Base-by-base conservation (phyloP, 2,113 vertebrate species). In the Hyaena hyaena region DNA sequence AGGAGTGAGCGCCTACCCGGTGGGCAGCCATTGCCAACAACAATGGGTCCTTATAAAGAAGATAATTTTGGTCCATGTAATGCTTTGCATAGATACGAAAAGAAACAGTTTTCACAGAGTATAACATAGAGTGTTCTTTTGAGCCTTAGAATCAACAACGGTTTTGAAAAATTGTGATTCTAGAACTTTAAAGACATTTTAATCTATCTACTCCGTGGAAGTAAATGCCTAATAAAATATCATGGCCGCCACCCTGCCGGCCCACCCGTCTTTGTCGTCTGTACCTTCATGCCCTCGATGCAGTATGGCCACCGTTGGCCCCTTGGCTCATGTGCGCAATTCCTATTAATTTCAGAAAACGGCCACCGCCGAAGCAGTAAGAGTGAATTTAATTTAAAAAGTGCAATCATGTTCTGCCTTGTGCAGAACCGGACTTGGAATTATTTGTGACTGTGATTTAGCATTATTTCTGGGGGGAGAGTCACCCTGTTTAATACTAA, bases 401-500 rank as follows among this genome's bases (percentile, higher is more conserved):
- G 93, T 69, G 93, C 94, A 95, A 97, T 97, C 97, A 95, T 88
- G 96, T 97, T 97, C 97, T 97, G 66, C 92, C 95, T 96, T 92
- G 95, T 97, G 85, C 92, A 87, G 95, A 97, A 82, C 96, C 91
- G 83, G 23, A 66, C 96, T 97, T 58, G 73, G 26, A 58, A 97
- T 73, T 98, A 85, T 97, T 97, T 98, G 85, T 98, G 88, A 96
- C 97, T 96, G 39, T 95, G 79, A 93, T 98, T 98, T 98, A 98
- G 97, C 79, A 61, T 98, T 98, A 97, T 98, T 90, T 98, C 71
- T 96, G 61, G 79, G 97, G 97, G 95, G 88, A 63, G 84, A 88
- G 89, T 96, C 88, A 68, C 79, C 95, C 96, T 98, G 28, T 97
- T 98, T 98, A 98, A 98, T 98, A 97, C 58, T 98, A 98, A 98